These are phyloP conservation scores for Drosophila suzukii DNA, from an alignment of 1,140 invertebrate genomes.

Conservation along the genomic window DNA sequence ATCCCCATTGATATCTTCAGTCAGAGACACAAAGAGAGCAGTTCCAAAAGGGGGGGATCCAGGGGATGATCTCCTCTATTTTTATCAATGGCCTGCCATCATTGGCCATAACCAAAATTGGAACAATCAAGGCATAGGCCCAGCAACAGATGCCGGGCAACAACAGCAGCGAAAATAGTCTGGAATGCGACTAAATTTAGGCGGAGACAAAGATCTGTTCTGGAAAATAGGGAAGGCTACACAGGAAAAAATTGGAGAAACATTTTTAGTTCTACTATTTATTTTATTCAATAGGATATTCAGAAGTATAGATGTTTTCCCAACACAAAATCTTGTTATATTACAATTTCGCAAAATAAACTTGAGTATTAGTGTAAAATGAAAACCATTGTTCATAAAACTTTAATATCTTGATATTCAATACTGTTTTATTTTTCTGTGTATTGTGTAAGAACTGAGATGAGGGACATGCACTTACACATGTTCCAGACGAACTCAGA, in stretches of 20 bases:
- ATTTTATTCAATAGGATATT: too few species aligned
- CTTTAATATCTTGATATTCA: too few species aligned
- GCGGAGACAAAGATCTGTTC: constrained; percentile 44
- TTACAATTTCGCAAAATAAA: too few species aligned
- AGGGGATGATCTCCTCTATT: constrained; percentile 52
- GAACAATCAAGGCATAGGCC: constrained; percentile 67
- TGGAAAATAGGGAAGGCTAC: constrained; percentile 23
- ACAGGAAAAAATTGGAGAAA: neutral
- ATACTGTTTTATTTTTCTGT: neutral
- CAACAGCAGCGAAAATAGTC: constrained; percentile 58
- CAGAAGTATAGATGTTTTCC: too few species aligned
- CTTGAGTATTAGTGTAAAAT: too few species aligned
- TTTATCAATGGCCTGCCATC: constrained; percentile 72
- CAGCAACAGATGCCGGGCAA: constrained; percentile 50
- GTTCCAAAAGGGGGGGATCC: neutral
- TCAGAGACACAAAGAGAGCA: constrained; percentile 3
- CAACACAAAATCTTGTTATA: too few species aligned
- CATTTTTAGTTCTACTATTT: neutral
- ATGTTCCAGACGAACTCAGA: constrained; percentile 66
- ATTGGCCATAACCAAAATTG: constrained; percentile 73
- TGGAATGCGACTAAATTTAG: constrained; percentile 79
- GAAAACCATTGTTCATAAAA: too few species aligned
- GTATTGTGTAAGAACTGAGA: neutral
- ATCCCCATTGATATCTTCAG: constrained; percentile 61
- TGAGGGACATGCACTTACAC: constrained; percentile 57